Evolutionary conservation across 2,888 invertebrate genomes (phyloP), one percentile per base, ranked within the genome.

Genomic region (Pseudococcus longispinus): DNA sequence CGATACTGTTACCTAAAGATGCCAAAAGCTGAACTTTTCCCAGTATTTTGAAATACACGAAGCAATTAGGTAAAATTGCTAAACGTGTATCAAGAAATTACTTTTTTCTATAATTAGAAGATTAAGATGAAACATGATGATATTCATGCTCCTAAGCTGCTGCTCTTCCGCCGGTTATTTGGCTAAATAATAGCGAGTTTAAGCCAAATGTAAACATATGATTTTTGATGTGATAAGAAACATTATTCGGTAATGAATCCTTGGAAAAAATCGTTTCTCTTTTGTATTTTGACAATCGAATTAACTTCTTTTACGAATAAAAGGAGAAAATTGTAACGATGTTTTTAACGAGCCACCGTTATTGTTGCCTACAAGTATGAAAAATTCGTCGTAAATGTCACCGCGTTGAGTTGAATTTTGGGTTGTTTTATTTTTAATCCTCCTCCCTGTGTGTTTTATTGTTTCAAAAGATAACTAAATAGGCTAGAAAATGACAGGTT

Each of bases 141-240:
- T 60, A 60, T 60, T 11, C 60, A 55, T 55, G n/a, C 55, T 46
- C 13, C 44, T 15, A 6, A 32, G n/a, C 51, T n/a, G 23, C 23
- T 13, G 9, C 23, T 60, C 60, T 9, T 60, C 60, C 13, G 60
- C 23, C 60, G 60, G 60, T 60, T 60, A 60, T 60, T 60, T 60
- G 60, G 60, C 60, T 60, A 23, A 60, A 60, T 60, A 60, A 60
- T 60, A 23, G 60, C 20, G 60, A 60, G 23, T 60, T 60, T 60
- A 60, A 60, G 60, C 60, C 60, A 60, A 60, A 60, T 23, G 23
- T 60, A 60, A 60, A 23, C 60, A 60, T 23, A 60, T 23, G 20
- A 60, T 60, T 60, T 60, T 60, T 60, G 23, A 60, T 60, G 60
- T 23, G 60, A 60, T 60, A 60, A 60, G 60, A 23, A 60, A 60